Evolutionary conservation across 2,888 invertebrate genomes (phyloP), one percentile per base, ranked within the genome.

Genomic region (Torymus aiolomorphi): DNA sequence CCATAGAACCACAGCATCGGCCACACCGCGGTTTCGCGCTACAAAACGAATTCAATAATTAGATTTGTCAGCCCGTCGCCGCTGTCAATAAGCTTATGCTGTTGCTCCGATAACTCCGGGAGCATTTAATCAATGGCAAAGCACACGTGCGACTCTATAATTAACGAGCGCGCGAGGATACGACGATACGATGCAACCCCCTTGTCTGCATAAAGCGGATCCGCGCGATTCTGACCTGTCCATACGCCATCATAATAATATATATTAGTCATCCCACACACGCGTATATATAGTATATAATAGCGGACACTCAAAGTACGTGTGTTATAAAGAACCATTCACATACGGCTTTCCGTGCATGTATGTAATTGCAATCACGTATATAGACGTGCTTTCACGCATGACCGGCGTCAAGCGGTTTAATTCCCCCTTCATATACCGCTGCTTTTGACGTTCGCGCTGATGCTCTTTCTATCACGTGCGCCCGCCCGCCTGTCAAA

Each of bases 271-370:
- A 42, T 42, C 42, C 42, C 42, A 42, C 42, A 42, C 42, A 42
- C 42, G 5, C 8, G 42, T 16, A 70, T 61, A 61, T 18, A 62
- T 20, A 62, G 8, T 59, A 72, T 51, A 61, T 11, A 71, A 42
- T 3, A 59, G 2, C 51, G 42, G 51, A 75, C 65, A 66, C 51
- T 66, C 66, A 49, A 13, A 59, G 18, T 65, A 11, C 14, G 52
- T 75, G 24, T 8, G 42, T 42, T 42, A 75, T 16, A 75, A 66
- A 66, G 54, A 14, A 65, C 24, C 66, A 74, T 73, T 73, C 49
- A 74, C 42, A 42, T 66, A 74, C 57, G 74, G 65, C 57, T 74
- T 74, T 74, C 66, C 74, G 74, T 66, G 66, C 74, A 72, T 51
- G 49, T 65, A 8, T 1, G 42, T 42, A 42, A 42, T 42, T 42